Conservation (phyloP, 2,113 vertebrate genomes). For the Gymnocephalus cernua region DNA sequence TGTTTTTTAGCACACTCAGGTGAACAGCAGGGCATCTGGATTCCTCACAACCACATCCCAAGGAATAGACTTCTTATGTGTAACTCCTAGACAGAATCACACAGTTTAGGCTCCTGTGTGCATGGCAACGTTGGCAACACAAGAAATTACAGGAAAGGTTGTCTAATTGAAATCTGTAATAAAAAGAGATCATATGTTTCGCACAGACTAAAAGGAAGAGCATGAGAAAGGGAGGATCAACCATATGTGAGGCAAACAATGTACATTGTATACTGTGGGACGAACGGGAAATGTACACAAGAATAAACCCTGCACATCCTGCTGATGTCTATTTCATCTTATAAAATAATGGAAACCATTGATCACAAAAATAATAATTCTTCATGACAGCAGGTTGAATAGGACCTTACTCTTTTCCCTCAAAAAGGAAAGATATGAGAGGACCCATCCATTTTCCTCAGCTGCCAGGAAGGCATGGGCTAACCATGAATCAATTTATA, state of each 20-base stretch:
- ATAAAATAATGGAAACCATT: background rate
- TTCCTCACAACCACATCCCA: conserved; percentile 3
- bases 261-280: background rate
- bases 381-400: background rate
- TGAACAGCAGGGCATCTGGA: background rate
- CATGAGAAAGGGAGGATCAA: background rate
- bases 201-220: background rate
- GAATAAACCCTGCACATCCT: background rate
- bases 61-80: background rate
- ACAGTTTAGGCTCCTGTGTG: background rate
- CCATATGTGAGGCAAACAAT: background rate
- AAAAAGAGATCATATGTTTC: background rate
- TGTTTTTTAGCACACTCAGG: background rate
- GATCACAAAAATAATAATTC: background rate
- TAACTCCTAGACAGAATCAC: background rate
- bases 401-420: background rate
- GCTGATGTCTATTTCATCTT: conserved; percentile 15
- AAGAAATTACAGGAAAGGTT: background rate
- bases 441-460: conserved; percentile 45
- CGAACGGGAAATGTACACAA: background rate
- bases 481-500: conserved; percentile 65
- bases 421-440: conserved; percentile 19
- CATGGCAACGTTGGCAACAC: background rate
- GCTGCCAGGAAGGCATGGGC: conserved; percentile 38
- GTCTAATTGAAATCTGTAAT: background rate